Evolutionary conservation across 2,888 invertebrate genomes (phyloP), one percentile per base, ranked within the genome.

Genomic region (Morpho achilles): DNA sequence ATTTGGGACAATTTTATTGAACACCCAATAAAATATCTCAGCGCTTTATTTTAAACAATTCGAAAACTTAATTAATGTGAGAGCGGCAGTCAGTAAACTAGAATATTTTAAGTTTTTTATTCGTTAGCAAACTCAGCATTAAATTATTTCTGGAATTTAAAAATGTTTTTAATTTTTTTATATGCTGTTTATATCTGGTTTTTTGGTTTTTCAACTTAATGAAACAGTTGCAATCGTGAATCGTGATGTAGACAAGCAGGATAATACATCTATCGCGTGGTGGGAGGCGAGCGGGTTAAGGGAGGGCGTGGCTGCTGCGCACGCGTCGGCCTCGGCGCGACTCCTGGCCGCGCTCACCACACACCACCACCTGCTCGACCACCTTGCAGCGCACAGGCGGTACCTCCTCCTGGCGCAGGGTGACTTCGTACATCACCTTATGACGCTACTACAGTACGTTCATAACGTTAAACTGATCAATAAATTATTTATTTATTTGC

Each of bases 401-500:
- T 99, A 98, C 85, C 88, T 99, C 72, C 91, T 99, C 56, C 92
- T 99, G 9, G 98, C 98, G 9, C 98, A 99, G 90, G 99, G 99
- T 0, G 98, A 99, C 88, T 98, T 99, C 83, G 97, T 98, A 71
- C 94, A 96, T 74, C 96, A 98, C 76, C 93, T 99, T 56, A 95
- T 99, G 94, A 97, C 98, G 72, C 91, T 98, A 61, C 86, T 99
- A 64, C 96, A 96, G 97, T 97, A 86, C 91, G 94, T 91, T 10
- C 16, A 7, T 44, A 16, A 32, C 23, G 1, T 40, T 7, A 4
- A 23, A 23, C 8, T 43, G 23, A 10, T 23, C 23, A 23, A 23
- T 23, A 23, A 23, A 23, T 32, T 32, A 32, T 32, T 32, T 32
- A 32, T 32, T 5, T 32, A 5, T 32, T 32, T 16, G 16, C 16